Conservation (phyloP, 2,888 invertebrate genomes). For the Macropis europaea region DNA sequence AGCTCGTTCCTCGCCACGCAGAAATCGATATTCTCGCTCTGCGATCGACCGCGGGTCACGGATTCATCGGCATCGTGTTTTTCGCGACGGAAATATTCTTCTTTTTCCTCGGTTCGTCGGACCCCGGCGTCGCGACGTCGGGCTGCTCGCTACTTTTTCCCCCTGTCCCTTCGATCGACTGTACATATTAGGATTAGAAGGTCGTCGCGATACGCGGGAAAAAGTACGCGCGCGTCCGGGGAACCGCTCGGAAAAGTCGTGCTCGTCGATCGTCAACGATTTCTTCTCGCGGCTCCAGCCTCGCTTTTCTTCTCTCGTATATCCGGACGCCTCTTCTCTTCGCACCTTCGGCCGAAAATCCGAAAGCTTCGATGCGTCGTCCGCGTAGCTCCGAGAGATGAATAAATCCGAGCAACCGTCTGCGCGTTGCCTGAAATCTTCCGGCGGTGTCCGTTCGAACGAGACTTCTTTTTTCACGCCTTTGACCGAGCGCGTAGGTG, state of each 20-base stretch:
- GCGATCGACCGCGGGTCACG: slow-evolving; percentile 10
- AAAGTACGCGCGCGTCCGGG: slow-evolving; percentile 4
- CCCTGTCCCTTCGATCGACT: slow-evolving; percentile 20
- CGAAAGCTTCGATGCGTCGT: no score
- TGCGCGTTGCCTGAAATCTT: no score
- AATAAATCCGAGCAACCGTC: no score
- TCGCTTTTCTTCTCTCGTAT: not conserved
- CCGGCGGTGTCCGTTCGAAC: no score
- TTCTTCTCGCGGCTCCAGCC: not conserved
- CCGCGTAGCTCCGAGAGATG: no score
- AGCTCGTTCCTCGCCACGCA: not conserved
- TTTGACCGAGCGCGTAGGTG: slow-evolving; percentile 49
- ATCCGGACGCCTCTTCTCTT: no score
- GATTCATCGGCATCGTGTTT: not conserved
- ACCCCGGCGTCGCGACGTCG: slow-evolving; percentile 1
- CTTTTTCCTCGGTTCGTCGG: not conserved
- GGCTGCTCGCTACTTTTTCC: slow-evolving; percentile 18
- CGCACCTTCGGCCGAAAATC: no score
- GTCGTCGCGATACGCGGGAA: slow-evolving; percentile 19
- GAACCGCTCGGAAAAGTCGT: not conserved
- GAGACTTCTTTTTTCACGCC: slow-evolving; percentile 25
- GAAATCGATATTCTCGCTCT: slow-evolving; percentile 10
- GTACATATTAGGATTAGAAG: slow-evolving; percentile 36
- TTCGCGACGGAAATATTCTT: not conserved
- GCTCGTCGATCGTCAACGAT: no score